Base-by-base conservation (phyloP, 53 echinoderm and acorn worm genomes). In the Arbacia lixula region DNA sequence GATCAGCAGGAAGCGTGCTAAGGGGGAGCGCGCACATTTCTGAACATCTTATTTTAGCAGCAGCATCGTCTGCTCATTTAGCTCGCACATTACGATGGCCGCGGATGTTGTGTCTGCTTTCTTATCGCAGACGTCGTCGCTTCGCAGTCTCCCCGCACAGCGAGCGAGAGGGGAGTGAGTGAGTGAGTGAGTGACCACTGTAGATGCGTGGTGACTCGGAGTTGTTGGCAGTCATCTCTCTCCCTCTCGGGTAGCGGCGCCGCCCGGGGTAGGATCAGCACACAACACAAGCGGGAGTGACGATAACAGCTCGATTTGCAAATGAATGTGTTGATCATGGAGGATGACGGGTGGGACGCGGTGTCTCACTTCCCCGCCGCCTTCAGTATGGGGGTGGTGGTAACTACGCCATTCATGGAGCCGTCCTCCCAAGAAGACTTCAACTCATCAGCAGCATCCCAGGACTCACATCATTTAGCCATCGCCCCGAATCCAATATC, bases 261-360 rank as follows among this genome's bases (percentile, higher is more conserved):
- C 14, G 46, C 46, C 14, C 8, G 8, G 8, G 8, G 46, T 46
- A 46, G 8, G 14, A 9, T 46, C 14, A 9, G 46, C 46, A 6
- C 8, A 12, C 46, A 46, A 46, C 8, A 46, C 46, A 12, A 46
- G 46, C 46, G 8, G 8, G 8, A 46, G 8, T 46, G 8, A 46
- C 8, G 8, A 12, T 10, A 46, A n/a, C n/a, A n/a, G n/a, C n/a
- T n/a, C n/a, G n/a, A n/a, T n/a, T 36, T 68, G 25, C 76, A 17
- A 60, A 78, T 78, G 79, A 28, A 58, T 58, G 79, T 16, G 12
- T 28, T 78, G 79, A 78, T 78, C 28, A 78, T 78, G 79, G 61
- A 58, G 6, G 14, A 12, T 40, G 60, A 57, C 36, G 60, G 60
- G 79, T 60, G 58, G 79, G 79, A 78, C 60, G 28, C 60, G 21